Base-by-base conservation (phyloP, 2,797 vertebrate species). In the Cheirogaleus major region DNA sequence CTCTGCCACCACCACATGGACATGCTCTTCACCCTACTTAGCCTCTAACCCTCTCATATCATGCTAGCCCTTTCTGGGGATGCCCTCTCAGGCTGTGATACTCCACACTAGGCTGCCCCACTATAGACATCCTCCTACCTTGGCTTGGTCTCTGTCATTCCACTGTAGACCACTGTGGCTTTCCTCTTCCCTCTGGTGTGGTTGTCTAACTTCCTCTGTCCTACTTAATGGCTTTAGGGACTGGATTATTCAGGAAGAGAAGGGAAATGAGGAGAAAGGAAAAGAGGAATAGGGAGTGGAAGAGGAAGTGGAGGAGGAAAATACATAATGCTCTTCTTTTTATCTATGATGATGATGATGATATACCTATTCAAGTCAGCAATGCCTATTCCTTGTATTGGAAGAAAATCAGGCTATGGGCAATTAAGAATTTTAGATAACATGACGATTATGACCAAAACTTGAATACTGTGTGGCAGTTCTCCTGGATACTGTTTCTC, bases 211-310 rank as follows among this genome's bases (percentile, higher is more conserved):
- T 93, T 45, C 90, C 38, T 92, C 27, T 92, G 87, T 30, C 23
- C 15, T 78, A 23, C 45, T 50, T 78, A 35, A 6, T 92, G 41
- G 22, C 32, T 69, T 41, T 52, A 72, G 41, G 79, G 14, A 55
- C n/a, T 65, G 30, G 83, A 59, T 78, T 89, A 4, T 88, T 89
- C 35, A 80, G 79, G 75, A 80, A 55, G 69, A 95, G 41, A 95
- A 92, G 25, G 73, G 35, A 85, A 93, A 69, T 22, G 48, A 65
- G 50, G 10, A 78, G 22, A n/a, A 72, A 83, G 50, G 20, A 89
- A 84, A 88, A 63, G 59, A 69, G 18, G 23, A 57, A 63, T 27
- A 88, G 65, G 65, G 23, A 67, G 25, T 48, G 5, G 38, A 76
- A 79, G 89, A 55, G 67, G 50, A 90, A 84, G 67, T 61, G 17